Evolutionary conservation across 2,113 vertebrate species (phyloP).

Genomic region (Chaenocephalus aceratus): DNA sequence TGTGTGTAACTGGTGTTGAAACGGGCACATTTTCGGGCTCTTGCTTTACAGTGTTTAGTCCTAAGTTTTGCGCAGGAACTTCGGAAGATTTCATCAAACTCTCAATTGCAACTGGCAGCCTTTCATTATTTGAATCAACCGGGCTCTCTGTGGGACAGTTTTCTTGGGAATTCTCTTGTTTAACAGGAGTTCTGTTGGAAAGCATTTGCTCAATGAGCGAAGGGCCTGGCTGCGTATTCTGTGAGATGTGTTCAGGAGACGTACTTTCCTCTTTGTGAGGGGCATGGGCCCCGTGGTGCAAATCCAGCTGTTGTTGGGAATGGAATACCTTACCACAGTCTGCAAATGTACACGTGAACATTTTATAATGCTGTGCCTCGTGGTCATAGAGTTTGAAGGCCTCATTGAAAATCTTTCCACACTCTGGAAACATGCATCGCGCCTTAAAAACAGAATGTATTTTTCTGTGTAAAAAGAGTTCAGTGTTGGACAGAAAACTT

Average conservation of each 20-base stretch:
- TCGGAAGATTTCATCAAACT: slow-evolving; percentile 55
- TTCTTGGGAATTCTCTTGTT: slow-evolving; percentile 21
- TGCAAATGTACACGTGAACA: slow-evolving; percentile 90
- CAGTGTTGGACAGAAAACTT: slow-evolving; percentile 93
- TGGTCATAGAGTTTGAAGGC: slow-evolving; percentile 96
- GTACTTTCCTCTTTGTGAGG: slow-evolving; percentile 48
- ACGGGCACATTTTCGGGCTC: slow-evolving; percentile 28
- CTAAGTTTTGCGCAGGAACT: slow-evolving; percentile 20
- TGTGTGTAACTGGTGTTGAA: slow-evolving; percentile 24
- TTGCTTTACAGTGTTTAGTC: slow-evolving; percentile 30
- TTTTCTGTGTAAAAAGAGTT: slow-evolving; percentile 92
- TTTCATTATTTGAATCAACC: slow-evolving; percentile 2
- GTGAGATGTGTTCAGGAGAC: slow-evolving; percentile 47
- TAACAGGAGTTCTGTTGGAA: neutral
- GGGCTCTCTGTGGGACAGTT: slow-evolving; percentile 15
- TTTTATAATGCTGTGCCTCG: slow-evolving; percentile 98
- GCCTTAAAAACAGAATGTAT: slow-evolving; percentile 92
- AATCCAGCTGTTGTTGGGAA: slow-evolving; percentile 90
- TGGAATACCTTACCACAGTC: slow-evolving; percentile 94
- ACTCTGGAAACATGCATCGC: slow-evolving; percentile 96
- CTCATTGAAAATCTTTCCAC: slow-evolving; percentile 93
- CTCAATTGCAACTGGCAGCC: slow-evolving; percentile 55
- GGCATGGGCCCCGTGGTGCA: slow-evolving; percentile 87
- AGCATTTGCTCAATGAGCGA: slow-evolving; percentile 58
- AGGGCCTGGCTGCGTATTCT: slow-evolving; percentile 20